Conservation (phyloP, 2,113 vertebrate species). For the Tupaia tana region DNA sequence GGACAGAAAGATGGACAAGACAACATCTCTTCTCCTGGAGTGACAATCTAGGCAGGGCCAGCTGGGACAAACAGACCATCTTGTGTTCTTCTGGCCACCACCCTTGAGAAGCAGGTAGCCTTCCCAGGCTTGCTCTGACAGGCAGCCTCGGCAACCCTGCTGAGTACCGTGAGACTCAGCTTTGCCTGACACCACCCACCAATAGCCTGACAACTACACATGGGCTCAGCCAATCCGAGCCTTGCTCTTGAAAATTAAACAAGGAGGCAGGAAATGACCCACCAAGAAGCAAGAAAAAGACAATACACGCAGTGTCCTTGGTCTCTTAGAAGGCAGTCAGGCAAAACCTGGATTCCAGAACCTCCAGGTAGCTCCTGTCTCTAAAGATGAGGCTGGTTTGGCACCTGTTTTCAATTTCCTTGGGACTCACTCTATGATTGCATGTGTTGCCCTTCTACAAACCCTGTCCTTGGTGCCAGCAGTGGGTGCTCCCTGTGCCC, state of each 20-base stretch:
- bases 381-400: not conserved
- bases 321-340: not conserved
- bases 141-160: accelerated
- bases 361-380: not conserved
- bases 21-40: not conserved
- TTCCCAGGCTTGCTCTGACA: not conserved
- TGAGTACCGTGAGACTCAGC: not conserved
- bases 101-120: not conserved
- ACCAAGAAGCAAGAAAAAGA: not conserved
- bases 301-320: too few relatives aligned
- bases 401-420: not conserved
- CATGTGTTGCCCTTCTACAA: not conserved
- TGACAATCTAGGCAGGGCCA: not conserved
- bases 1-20: not conserved
- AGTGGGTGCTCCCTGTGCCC: not conserved
- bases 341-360: not conserved
- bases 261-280: not conserved
- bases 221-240: not conserved
- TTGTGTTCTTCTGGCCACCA: accelerated
- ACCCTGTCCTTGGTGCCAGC: not conserved
- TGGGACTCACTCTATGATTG: not conserved
- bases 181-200: not conserved
- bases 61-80: not conserved
- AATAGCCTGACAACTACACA: not conserved
- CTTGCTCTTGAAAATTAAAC: not conserved